Base-by-base conservation (phyloP, 2,113 vertebrate genomes). In the Clarias gariepinus region DNA sequence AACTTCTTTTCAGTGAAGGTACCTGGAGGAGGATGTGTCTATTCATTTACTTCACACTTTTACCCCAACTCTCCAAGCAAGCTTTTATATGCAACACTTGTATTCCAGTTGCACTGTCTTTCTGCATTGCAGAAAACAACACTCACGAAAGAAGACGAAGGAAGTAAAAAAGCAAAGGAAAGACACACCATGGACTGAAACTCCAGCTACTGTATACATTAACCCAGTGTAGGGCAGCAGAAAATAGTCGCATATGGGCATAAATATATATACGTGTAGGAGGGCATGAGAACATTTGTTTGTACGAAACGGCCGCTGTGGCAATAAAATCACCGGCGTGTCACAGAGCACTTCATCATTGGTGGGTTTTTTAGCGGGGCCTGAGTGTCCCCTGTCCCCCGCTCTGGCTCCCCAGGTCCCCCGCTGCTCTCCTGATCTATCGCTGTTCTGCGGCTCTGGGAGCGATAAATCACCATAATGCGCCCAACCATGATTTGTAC, bases 401-500 rank as follows among this genome's bases (percentile, higher is more conserved):
- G 79, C 89, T 90, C 87, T 52, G 87, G 88, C 90, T 90, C 91
- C 79, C 80, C 66, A 83, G 92, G 92, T 91, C 92, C 93, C 94
- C 93, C 90, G 92, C 94, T 68, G 92, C 92, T 93, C 81, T 90
- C 89, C 91, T 95, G 95, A 95, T 95, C 94, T 95, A 95, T 95
- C 91, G 93, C 91, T 89, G 93, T 92, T 92, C 93, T 61, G 89
- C 87, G 82, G 89, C 86, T 3, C 69, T 23, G 63, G 33, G 81
- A 89, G 91, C 90, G 89, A 95, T 95, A 95, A 95, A 95, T 95
- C 95, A 95, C 87, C 82, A 90, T 91, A 95, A 95, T 93, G 92
- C 92, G 83, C 93, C 91, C 60, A 88, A 88, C 92, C 91, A 95
- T 94, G 94, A 95, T 95, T 92, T 92, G 84, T 92, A 93, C 92